Conservation (phyloP, 1,140 invertebrate genomes). For the Metaphire vulgaris region DNA sequence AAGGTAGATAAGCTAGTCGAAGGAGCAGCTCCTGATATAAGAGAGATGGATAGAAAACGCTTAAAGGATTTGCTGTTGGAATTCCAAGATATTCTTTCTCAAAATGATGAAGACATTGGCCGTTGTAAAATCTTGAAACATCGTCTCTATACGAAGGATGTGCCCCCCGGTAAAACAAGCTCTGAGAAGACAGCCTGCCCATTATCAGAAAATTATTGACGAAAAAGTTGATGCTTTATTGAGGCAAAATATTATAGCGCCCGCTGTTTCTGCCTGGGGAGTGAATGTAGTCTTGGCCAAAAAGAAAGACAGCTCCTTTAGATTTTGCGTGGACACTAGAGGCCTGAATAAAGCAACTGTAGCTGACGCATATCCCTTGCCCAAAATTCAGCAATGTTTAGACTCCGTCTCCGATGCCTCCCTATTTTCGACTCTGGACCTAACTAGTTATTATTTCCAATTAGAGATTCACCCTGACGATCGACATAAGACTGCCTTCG, state of each 20-base stretch:
- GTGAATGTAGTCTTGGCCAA: conserved; percentile 39
- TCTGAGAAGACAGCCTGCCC: not conserved
- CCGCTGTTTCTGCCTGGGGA: conserved; percentile 34
- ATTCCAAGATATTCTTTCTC: no score
- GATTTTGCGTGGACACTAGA: conserved; percentile 39
- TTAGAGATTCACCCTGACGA: conserved; percentile 41
- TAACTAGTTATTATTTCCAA: conserved; percentile 46
- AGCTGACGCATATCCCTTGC: conserved; percentile 34
- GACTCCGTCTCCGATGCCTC: conserved; percentile 28
- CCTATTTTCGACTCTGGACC: conserved; percentile 34
- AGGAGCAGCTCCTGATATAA: no score
- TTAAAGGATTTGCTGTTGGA: no score
- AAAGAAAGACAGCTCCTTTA: conserved; percentile 35
- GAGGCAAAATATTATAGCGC: conserved; percentile 9
- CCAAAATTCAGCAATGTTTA: conserved; percentile 40
- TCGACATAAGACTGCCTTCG: conserved; percentile 42
- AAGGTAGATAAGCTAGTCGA: no score
- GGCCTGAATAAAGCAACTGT: conserved; percentile 36
- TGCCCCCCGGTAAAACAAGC: conserved; percentile 17
- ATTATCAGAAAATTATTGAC: not conserved
- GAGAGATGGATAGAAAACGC: no score
- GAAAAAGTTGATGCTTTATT: not conserved
- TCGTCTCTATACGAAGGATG: no score
- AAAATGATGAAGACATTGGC: no score
- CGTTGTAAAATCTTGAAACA: no score